These are phyloP conservation scores for Hirtodrosophila cameraria DNA, from an alignment of 2,888 invertebrate species.

Conservation along the genomic window DNA sequence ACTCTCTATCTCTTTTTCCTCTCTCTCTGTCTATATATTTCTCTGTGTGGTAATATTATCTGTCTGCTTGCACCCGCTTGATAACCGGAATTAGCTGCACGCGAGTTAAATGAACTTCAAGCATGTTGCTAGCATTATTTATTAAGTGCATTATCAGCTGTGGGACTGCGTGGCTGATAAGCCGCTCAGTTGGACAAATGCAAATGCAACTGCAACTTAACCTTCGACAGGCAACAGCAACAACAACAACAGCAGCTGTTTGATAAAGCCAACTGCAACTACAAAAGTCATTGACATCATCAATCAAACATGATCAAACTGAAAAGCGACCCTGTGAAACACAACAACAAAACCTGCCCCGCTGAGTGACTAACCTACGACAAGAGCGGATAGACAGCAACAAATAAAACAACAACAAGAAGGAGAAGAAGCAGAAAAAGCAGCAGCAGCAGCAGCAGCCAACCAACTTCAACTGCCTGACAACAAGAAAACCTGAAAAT, in stretches of 20 bases:
- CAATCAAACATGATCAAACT: conserved; percentile 46
- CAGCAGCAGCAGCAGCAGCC: conserved; percentile 18
- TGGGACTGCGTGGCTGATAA: conserved; percentile 33
- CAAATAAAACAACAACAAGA: conserved; percentile 11
- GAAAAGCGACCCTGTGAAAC: conserved; percentile 13
- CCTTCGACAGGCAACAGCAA: conserved; percentile 28
- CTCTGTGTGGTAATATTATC: not conserved
- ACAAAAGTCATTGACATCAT: conserved; percentile 64
- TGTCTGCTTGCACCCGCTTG: conserved; percentile 1
- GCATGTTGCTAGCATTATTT: not conserved
- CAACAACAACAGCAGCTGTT: conserved; percentile 30
- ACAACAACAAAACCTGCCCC: conserved; percentile 40
- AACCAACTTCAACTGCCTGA: conserved; percentile 47
- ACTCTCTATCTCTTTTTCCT: not conserved
- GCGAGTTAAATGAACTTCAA: conserved; percentile 24
- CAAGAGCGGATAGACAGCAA: conserved; percentile 57
- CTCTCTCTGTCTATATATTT: conserved; percentile 4
- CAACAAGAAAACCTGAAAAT: conserved; percentile 71
- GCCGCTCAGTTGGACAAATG: conserved; percentile 10
- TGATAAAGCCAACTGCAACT: conserved; percentile 25
- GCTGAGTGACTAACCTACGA: conserved; percentile 69
- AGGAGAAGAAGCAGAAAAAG: not conserved
- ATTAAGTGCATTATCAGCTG: conserved; percentile 39
- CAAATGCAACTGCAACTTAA: conserved; percentile 51
- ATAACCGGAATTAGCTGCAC: conserved; percentile 37